Evolutionary conservation across 1,140 invertebrate genomes (phyloP), one percentile per base, ranked within the genome.

Genomic region (Tribolium castaneum): DNA sequence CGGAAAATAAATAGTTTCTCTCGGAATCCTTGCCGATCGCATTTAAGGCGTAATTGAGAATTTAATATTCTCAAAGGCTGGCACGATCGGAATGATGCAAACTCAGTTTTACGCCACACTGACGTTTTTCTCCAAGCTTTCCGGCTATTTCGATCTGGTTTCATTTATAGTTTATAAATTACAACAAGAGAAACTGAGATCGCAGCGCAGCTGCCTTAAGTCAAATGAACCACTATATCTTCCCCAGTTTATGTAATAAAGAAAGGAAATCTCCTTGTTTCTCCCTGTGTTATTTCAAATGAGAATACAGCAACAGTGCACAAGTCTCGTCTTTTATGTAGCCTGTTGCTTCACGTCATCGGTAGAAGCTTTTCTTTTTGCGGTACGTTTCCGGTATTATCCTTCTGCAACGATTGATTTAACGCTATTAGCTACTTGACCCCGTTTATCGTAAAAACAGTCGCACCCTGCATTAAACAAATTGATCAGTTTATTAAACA

Each of bases 311-410:
- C 16, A 19, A 2, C 16, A 19, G 16, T 10, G 13, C 10, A 59
- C 10, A 59, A 9, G 54, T 25, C 54, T 25, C 54, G 54, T 22
- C 19, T 30, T 59, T 30, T 19, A n/a, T 25, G 9, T 45, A 59
- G 54, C 54, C 54, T 59, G 54, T 59, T 59, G 54, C 54, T 45
- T 30, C 54, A 59, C 54, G 54, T 59, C 54, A 30, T 30, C 22
- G 54, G 51, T 52, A 13, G 35, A 39, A 39, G 54, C 22, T 59
- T 59, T 59, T 59, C 54, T 59, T 59, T 56, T 22, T 22, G 16
- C 19, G 54, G 16, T 22, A 19, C 54, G 5, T 22, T 59, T 22
- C 22, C 54, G 16, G 19, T 10, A 59, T 30, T 59, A 59, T 59
- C 19, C 19, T 12, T 12, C 22, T 10, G 10, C 22, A 59, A 59